These are phyloP conservation scores for Amiota communis DNA, from an alignment of 2,888 invertebrate genomes.

Conservation along the genomic window DNA sequence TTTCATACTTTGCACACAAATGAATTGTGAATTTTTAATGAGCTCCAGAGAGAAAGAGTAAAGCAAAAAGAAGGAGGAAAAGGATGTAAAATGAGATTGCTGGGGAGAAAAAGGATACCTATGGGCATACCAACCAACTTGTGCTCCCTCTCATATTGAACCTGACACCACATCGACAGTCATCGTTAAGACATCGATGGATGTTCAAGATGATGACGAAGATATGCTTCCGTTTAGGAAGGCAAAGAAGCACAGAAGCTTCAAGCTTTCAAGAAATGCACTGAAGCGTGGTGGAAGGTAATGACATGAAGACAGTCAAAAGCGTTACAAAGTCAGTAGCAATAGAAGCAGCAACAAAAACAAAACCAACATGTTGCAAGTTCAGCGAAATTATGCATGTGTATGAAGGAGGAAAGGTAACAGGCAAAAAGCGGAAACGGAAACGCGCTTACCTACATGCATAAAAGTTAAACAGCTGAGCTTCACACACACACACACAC, in stretches of 20 bases:
- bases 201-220: not conserved
- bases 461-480: not conserved
- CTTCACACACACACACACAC: not conserved
- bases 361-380: conserved; percentile 18
- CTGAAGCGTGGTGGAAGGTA: no score
- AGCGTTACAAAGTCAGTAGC: conserved; percentile 8
- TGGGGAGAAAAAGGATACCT: no score
- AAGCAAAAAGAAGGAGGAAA: not conserved
- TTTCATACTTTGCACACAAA: conserved; percentile 30
- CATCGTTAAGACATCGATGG: no score
- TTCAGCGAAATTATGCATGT: not conserved
- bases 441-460: conserved; percentile 16
- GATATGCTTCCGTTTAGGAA: not conserved
- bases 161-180: no score
- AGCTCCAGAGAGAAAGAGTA: conserved; percentile 38
- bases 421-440: conserved; percentile 15
- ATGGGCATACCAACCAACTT: no score
- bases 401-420: conserved; percentile 7
- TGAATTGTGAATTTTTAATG: conserved; percentile 61
- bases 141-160: no score
- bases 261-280: not conserved
- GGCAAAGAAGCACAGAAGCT: not conserved
- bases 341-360: not conserved
- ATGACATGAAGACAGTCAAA: not conserved
- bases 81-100: no score